A percentile compares a stretch with the other conserved stretches of the same genome.
These are phyloP conservation scores for Mastomys coucha DNA, from an alignment of 2,113 vertebrate species.

Conservation along the genomic window DNA sequence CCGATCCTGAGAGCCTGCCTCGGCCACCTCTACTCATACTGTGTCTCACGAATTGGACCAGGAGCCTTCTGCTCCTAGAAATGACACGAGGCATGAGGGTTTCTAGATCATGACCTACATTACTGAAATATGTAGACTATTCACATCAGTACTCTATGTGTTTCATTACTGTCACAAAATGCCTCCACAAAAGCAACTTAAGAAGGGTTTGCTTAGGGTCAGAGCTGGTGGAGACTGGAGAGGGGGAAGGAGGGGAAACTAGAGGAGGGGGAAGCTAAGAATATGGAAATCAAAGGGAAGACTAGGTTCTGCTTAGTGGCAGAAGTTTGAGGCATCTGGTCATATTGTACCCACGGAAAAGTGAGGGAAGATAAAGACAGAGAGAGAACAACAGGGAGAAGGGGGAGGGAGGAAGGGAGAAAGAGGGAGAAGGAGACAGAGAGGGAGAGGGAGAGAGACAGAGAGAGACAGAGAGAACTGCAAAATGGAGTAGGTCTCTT, in stretches of 20 bases:
- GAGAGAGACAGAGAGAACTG: not conserved
- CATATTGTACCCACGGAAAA: not conserved
- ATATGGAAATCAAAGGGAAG: too few relatives aligned
- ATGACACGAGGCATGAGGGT: not conserved
- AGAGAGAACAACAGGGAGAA: too few relatives aligned
- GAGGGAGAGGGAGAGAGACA: too few relatives aligned
- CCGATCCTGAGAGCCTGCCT: not conserved
- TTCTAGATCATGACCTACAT: not conserved
- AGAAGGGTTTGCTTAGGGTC: too few relatives aligned
- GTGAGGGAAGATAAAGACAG: not conserved
- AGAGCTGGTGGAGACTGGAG: too few relatives aligned
- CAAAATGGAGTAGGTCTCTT: not conserved
- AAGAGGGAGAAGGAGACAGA: too few relatives aligned
- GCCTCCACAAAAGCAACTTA: too few relatives aligned
- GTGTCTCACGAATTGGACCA: not conserved
- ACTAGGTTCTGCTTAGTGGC: too few relatives aligned
- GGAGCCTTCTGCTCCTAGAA: not conserved
- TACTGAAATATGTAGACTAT: not conserved
- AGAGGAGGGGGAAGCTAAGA: too few relatives aligned
- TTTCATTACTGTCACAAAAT: not conserved
- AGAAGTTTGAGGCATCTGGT: not conserved
- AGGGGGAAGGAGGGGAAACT: too few relatives aligned
- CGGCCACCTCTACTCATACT: not conserved
- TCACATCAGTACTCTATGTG: rapidly evolving
- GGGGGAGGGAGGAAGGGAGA: too few relatives aligned